Conservation (phyloP, 2,888 invertebrate species). For the Drepanosiphum platanoidis region DNA sequence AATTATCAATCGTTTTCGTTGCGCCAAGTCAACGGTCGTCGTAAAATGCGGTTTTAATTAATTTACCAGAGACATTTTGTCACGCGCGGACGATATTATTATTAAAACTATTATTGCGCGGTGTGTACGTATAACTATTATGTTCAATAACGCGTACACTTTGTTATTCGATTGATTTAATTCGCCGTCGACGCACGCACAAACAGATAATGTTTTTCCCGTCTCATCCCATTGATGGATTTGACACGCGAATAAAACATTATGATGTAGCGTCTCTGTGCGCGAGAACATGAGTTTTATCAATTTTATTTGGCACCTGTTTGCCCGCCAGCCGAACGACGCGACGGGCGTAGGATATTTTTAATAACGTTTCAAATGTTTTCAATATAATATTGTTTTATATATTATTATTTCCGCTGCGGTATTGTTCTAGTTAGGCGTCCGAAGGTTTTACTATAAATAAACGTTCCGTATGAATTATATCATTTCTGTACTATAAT, state of each 20-base stretch:
- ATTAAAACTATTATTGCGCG: too few species aligned
- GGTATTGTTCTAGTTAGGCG: not conserved
- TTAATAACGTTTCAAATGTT: not conserved
- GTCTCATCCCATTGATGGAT: not conserved
- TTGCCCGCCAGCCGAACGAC: not conserved
- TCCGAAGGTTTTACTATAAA: not conserved
- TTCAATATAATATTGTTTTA: not conserved
- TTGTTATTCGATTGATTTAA: not conserved
- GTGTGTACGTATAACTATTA: too few species aligned
- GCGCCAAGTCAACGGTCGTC: too few species aligned
- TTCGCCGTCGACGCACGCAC: not conserved
- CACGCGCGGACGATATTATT: too few species aligned
- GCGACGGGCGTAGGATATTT: not conserved
- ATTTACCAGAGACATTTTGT: too few species aligned
- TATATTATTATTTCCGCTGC: not conserved
- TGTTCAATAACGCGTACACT: not conserved
- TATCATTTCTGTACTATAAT: too few species aligned
- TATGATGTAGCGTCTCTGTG: not conserved
- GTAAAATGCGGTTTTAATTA: too few species aligned
- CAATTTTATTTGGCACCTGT: not conserved
- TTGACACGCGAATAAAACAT: not conserved
- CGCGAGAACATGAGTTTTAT: not conserved
- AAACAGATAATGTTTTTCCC: not conserved
- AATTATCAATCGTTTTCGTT: too few species aligned
- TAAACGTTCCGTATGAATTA: not conserved